Conservation (phyloP, 1,140 invertebrate genomes). For the Dolichoris vasculosae region DNA sequence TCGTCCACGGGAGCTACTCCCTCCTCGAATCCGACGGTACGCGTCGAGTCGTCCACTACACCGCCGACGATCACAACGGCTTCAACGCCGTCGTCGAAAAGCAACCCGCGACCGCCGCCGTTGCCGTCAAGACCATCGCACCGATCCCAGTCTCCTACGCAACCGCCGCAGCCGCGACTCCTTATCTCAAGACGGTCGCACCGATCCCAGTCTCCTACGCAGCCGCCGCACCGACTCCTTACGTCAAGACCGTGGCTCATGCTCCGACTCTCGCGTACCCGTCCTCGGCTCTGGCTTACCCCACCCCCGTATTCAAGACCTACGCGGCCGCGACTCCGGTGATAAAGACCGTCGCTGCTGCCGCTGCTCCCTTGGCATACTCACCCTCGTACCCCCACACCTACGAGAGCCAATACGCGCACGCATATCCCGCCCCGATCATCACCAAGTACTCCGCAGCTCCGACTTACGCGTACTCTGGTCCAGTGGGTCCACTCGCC, state of each 20-base stretch:
- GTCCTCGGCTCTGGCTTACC: conserved; percentile 55
- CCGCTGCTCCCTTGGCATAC: conserved; percentile 32
- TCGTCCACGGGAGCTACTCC: conserved; percentile 76
- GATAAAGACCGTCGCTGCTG: neutral
- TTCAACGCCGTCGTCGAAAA: conserved; percentile 78
- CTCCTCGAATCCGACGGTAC: conserved; percentile 82
- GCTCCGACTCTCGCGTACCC: conserved; percentile 50
- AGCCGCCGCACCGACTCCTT: conserved; percentile 55
- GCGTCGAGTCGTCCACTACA: conserved; percentile 79
- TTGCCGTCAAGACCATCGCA: conserved; percentile 29
- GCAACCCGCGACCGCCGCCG: conserved; percentile 67
- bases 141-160: neutral
- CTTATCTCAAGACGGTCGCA: conserved; percentile 28
- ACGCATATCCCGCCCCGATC: conserved; percentile 17
- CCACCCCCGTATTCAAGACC: neutral
- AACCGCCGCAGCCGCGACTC: conserved; percentile 55
- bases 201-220: neutral
- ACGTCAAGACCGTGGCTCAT: conserved; percentile 1
- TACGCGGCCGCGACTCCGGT: conserved; percentile 2
- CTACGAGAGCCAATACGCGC: neutral
- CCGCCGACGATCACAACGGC: conserved; percentile 75
- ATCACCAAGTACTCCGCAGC: conserved; percentile 32
- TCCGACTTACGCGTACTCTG: neutral
- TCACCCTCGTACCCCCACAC: conserved; percentile 38
- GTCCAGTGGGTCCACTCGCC: neutral